Evolutionary conservation across 1,140 invertebrate species (phyloP).

Genomic region (Drosophila neocordata): DNA sequence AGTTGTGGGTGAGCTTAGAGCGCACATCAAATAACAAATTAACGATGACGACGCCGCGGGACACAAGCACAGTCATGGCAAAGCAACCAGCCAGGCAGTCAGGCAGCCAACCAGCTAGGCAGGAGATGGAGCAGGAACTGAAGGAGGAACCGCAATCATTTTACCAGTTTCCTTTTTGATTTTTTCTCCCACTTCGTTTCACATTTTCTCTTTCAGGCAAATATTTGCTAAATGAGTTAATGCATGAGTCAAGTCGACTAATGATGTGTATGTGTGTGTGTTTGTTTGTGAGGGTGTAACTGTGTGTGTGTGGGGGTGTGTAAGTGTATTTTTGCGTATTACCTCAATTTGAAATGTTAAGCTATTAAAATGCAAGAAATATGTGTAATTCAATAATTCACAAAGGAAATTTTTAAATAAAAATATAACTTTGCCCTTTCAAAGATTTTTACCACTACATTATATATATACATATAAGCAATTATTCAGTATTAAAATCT

Average conservation of each 20-base stretch:
- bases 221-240: slow-evolving; percentile 47
- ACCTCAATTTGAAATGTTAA: slow-evolving; percentile 1
- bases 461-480: too few relatives aligned
- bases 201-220: slow-evolving; percentile 26
- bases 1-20: slow-evolving; percentile 49
- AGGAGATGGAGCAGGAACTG: background rate
- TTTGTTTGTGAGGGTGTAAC: background rate
- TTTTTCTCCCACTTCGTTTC: slow-evolving; percentile 24
- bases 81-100: too few relatives aligned
- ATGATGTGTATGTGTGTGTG: slow-evolving; percentile 41
- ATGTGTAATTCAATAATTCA: background rate
- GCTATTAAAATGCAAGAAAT: background rate
- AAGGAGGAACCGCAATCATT: slow-evolving; percentile 36
- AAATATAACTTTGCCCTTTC: background rate
- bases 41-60: slow-evolving; percentile 54
- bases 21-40: slow-evolving; percentile 70
- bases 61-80: slow-evolving; percentile 5
- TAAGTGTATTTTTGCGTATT: background rate
- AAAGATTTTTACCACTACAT: too few relatives aligned
- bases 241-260: slow-evolving; percentile 29
- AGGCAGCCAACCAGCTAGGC: too few relatives aligned
- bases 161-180: slow-evolving; percentile 47
- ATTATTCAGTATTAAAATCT: too few relatives aligned
- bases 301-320: background rate
- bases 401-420: background rate